These are phyloP conservation scores for Sylvilagus bachmani DNA, from an alignment of 2,113 vertebrate species.

Conservation along the genomic window DNA sequence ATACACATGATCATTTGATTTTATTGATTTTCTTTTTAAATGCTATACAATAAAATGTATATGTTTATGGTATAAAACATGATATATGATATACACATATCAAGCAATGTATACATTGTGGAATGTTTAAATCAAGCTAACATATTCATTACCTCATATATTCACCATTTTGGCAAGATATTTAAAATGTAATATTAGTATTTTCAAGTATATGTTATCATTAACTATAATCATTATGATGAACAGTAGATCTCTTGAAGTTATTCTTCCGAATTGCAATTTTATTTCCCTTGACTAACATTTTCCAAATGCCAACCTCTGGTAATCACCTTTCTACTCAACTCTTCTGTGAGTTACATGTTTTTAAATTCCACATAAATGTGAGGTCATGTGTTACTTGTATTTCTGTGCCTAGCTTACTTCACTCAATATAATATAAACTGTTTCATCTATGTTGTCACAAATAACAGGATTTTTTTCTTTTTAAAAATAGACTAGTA, in stretches of 20 bases:
- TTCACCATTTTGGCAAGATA: background rate
- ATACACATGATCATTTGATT: background rate
- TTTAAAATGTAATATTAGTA: too few relatives aligned
- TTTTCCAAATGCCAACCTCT: background rate
- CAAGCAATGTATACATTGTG: background rate
- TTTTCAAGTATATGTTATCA: background rate
- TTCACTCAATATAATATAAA: background rate
- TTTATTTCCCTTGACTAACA: background rate
- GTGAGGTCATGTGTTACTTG: background rate
- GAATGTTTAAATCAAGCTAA: background rate
- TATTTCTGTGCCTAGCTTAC: background rate
- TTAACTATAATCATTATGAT: background rate
- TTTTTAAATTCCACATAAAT: background rate
- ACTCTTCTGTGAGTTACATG: background rate
- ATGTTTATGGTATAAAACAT: background rate
- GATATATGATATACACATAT: background rate
- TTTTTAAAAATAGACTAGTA: background rate
- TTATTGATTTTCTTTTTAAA: background rate
- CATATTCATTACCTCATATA: background rate
- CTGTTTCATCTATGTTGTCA: background rate
- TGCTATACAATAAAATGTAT: background rate
- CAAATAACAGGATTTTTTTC: background rate
- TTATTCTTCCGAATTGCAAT: background rate
- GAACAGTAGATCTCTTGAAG: background rate
- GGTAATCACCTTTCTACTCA: background rate